Base-by-base conservation (phyloP, 2,888 invertebrate species). In the Lycophotia porphyrea region DNA sequence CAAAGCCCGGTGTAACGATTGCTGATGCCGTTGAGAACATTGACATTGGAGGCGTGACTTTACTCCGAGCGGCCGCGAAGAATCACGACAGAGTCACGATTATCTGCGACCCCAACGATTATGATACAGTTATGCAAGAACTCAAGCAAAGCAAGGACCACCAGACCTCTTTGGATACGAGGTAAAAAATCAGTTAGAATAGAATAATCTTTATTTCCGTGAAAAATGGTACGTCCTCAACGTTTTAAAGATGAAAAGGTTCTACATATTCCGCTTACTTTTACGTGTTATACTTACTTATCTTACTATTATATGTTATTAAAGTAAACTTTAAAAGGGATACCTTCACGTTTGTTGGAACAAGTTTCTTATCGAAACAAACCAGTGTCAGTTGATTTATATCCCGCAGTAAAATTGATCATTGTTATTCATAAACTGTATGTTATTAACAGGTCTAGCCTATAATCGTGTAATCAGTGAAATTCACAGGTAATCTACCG, bases 41-140 rank as follows among this genome's bases (percentile, higher is more conserved):
- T 85, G 99, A 99, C 92, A 99, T 99, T 85, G 99, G 99, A 86
- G 99, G 99, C 34, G 99, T 99, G 0, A 99, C 99, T 5, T 94
- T 99, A 36, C 95, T 99, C 34, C 96, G 99, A 88, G 99, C 99
- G 2, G 99, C 99, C 18, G 99, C 99, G 5, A 99, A 99, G 96
- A 99, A 99, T 96, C 99, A 99, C 93, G 97, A 97, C 64, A 97
- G 99, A 90, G 99, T 99, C 13, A 99, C 99, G 0, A 98, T 99
- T 31, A 94, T 99, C 77, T 99, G 99, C 92, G 99, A 99, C 93
- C 99, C 99, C 0, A 93, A 91, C 34, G 99, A 99, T 96, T 99
- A 99, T 93, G 96, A 97, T 2, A 97, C 96, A 84, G 97, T 99
- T 86, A 95, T 98, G 67, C 91, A 97, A 31, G 99, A 99, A 94